Base-by-base conservation (phyloP, 2,888 invertebrate genomes). In the Scaptomyza caliginosa region DNA sequence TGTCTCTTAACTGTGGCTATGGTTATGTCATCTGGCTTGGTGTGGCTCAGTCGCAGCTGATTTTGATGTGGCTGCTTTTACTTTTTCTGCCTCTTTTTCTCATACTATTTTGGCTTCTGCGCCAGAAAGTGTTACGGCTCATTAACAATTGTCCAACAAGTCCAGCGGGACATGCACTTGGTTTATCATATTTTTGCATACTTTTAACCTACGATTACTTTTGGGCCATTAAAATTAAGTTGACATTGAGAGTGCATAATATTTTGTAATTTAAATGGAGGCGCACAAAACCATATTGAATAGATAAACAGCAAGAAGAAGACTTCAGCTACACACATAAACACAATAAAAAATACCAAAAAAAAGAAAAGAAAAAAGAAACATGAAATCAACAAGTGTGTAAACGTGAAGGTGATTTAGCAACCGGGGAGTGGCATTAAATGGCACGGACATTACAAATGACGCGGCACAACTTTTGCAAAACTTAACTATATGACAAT, bases 21-120 rank as follows among this genome's bases (percentile, higher is more conserved):
- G 46, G 68, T 67, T 68, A 67, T 67, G 69, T 67, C 68, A 67
- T 60, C 73, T 39, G 58, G 49, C n/a, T 38, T 3, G 19, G 11
- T 43, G 32, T 54, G 54, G 45, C 28, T 43, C 16, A 42, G 43
- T 36, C 64, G 40, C 64, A 43, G 64, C 56, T 43, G 56, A 71
- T 55, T 73, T 70, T 55, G 26, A 46, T 56, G 39, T 58, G 49
- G 21, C 36, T 59, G 52, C 59, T 70, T 73, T 67, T 66, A 67
- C 67, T 58, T 58, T 57, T 46, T n/a, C 16, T 7, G n/a, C n/a
- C n/a, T 8, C 10, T 42, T 3, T 34, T 16, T 16, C 16, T 16
- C 8, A 13, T 32, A 6, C 13, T 32, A 7, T 32, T 17, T 32
- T 19, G 17, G 46, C 16, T 26, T 52, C 21, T 17, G 28, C 21